phyloP scores from a whole-genome alignment of 1,140 invertebrate species.

The Drosophila triauraria region DNA sequence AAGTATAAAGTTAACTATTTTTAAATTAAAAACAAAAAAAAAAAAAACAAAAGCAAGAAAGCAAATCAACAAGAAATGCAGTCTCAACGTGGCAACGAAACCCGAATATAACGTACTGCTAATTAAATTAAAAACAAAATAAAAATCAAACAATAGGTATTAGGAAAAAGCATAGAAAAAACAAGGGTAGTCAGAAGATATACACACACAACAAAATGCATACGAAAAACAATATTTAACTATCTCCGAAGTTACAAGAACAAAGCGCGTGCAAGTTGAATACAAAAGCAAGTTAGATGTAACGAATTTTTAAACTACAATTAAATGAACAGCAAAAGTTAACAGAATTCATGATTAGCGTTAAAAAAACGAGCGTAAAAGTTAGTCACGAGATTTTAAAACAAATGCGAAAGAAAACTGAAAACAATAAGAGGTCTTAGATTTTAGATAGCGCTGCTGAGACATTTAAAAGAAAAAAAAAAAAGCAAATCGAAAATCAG shows the following conservation, averaged over 20 bases:
- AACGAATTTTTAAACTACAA: conserved; percentile 67
- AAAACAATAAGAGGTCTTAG: conserved; percentile 24
- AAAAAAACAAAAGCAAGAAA: conserved; percentile 20
- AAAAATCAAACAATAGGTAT: conserved; percentile 16
- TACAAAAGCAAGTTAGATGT: conserved; percentile 32
- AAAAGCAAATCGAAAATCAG: neutral
- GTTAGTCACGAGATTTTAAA: conserved; percentile 23
- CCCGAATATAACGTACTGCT: conserved; percentile 30
- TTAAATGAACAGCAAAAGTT: conserved; percentile 74
- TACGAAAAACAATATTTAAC: conserved; percentile 51
- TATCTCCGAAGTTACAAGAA: conserved; percentile 57
- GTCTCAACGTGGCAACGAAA: conserved; percentile 41
- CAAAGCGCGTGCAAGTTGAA: conserved; percentile 34
- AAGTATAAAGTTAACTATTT: conserved; percentile 83
- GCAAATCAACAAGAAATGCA: conserved; percentile 28
- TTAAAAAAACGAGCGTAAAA: conserved; percentile 36
- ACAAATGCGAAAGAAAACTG: conserved; percentile 22
- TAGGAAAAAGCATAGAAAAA: conserved; percentile 16
- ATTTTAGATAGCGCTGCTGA: conserved; percentile 23
- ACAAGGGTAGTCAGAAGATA: conserved; percentile 8
- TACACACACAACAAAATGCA: conserved; percentile 6
- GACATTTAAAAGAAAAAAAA: conserved; percentile 1
- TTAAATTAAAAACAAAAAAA: conserved; percentile 56
- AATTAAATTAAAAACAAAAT: conserved; percentile 17
- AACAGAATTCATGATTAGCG: conserved; percentile 75